These are phyloP conservation scores for Zaprionus tsacasi DNA, from an alignment of 1,140 invertebrate genomes.

Conservation along the genomic window DNA sequence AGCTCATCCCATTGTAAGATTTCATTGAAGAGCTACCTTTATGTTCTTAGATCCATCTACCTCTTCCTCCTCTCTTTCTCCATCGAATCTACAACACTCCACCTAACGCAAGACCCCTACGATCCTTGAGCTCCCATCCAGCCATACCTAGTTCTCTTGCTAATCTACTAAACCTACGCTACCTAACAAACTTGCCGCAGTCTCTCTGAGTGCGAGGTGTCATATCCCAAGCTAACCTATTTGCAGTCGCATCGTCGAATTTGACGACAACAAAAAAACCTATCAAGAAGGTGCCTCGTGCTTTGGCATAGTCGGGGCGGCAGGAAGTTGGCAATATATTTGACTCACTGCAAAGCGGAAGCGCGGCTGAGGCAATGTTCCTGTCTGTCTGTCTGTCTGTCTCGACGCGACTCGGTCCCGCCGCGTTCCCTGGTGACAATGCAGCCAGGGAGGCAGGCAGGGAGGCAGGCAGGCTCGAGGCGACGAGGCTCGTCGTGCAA, in stretches of 20 bases:
- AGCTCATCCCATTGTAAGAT: too few species aligned
- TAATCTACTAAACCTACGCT: neutral
- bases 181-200: neutral
- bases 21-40: too few species aligned
- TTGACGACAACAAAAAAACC: slow-evolving; percentile 41
- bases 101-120: neutral
- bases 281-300: slow-evolving; percentile 42
- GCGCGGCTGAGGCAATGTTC: slow-evolving; percentile 62
- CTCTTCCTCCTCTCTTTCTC: too few species aligned
- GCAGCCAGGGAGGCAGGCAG: slow-evolving; percentile 16
- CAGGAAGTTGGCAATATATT: slow-evolving; percentile 82
- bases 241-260: slow-evolving; percentile 16
- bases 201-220: neutral
- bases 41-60: too few species aligned
- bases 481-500: slow-evolving; percentile 11
- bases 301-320: slow-evolving; percentile 46
- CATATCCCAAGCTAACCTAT: neutral
- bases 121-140: neutral
- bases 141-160: neutral
- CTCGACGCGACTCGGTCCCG: neutral
- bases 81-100: neutral
- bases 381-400: slow-evolving; percentile 22
- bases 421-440: slow-evolving; percentile 42
- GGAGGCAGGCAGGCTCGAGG: neutral
- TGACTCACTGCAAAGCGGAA: slow-evolving; percentile 77